Evolutionary conservation across 1,140 invertebrate genomes (phyloP), one percentile per base, ranked within the genome.

Genomic region (Drosophila leontia): DNA sequence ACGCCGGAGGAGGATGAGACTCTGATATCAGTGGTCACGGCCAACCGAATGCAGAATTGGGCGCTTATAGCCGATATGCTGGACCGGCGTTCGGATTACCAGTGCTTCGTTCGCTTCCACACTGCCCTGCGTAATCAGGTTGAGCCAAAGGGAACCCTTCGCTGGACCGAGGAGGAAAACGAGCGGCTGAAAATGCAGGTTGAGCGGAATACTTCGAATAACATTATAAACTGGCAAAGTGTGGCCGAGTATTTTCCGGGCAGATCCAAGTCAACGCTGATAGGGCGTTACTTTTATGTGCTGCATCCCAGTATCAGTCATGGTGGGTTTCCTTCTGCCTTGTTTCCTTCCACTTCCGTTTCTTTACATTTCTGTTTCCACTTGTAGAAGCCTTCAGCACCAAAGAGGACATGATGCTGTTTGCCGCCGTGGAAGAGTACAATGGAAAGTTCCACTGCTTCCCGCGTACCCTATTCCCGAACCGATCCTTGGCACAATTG

Each of bases 101-200:
- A 96, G 75, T 95, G 95, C 79, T 96, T 95, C 87, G 93, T 96
- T 5, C 94, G 95, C 75, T 95, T 94, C 80, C 94, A 94, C 23
- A 94, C 94, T 2, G 93, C 94, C 91, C 94, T 84, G 41, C 82
- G 65, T 47, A 58, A 47, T 42, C 77, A 83, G 62, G 23, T 92
- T 91, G 67, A 91, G 78, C 68, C 83, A 90, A 65, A 87, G 75
- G 65, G 80, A 91, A n/a, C 13, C 11, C 70, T 67, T 2, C 82
- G 39, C 59, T 96, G 96, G 95, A 93, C 93, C n/a, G 80, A 92
- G 35, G 91, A 94, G 69, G 96, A 96, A 83, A 94, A 96, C 75
- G 87, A 93, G 44, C 93, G 93, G 56, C 86, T 96, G 2, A 75
- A 92, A 15, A 90, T 93, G 55, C 59, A 95, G 19, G 93, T 96